Evolutionary conservation across 1,140 invertebrate species (phyloP), one percentile per base, ranked within the genome.

Genomic region (Daktulosphaira vitifoliae): DNA sequence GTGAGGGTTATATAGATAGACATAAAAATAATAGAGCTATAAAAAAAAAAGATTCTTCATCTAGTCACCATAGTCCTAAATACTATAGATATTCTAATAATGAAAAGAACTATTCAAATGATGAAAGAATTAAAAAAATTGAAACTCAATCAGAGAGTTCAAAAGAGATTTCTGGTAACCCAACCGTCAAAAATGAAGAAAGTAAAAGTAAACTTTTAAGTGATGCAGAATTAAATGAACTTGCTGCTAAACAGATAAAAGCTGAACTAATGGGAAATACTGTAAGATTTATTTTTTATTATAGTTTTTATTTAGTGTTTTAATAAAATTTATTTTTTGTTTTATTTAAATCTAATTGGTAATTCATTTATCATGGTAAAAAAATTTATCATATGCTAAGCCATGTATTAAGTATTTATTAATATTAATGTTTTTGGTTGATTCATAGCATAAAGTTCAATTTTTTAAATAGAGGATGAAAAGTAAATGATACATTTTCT

Each of bases 201-300:
- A 8, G 9, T 62, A 5, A 9, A 16, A 25, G 46, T 18, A 62
- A 3, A 0, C 20, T 16, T 25, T 50, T 66, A 37, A 66, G 38
- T 15, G 66, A 66, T 8, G 29, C 53, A 26, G 66, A 66, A 62
- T 39, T 66, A 79, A 96, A 96, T 78, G 82, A 85, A 68, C 72
- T 97, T 11, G 89, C 84, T 20, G 90, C 92, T 15, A 92, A 88
- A 77, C 82, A 93, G 66, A 76, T 96, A 0, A 93, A 92, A 78
- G 92, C 92, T 26, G 91, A 96, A 81, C 82, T 93, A 67, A 82
- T 92, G 78, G 92, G 91, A 42, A 85, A 96, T 74, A 74, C 73
- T 56, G 82, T 81, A 70, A 72, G 74, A n/a, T n/a, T n/a, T n/a
- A n/a, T n/a, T n/a, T 48, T 38, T 54, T 16, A 46, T 37, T 53